These are phyloP conservation scores for Axinella damicornis DNA, from an alignment of 37 sponge, comb jelly and placozoan genomes.

Conservation along the genomic window DNA sequence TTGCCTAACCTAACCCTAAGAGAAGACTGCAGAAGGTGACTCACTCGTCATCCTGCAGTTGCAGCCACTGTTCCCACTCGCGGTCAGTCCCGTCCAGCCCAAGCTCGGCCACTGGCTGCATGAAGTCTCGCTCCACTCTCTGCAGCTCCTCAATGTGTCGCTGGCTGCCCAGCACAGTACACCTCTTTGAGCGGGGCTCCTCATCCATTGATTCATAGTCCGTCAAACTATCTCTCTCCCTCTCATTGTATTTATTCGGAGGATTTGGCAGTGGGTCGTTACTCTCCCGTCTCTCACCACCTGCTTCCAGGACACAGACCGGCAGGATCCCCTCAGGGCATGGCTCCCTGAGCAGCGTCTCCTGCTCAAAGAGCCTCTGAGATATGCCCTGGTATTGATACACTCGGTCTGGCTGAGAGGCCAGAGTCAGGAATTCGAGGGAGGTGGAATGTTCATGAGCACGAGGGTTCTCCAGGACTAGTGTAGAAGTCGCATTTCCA, in stretches of 20 bases:
- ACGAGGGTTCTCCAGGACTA: neutral
- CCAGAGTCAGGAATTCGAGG: too few species aligned
- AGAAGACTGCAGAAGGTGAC: too few species aligned
- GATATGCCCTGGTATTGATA: too few species aligned
- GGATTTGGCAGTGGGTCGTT: too few species aligned
- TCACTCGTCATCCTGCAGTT: conserved; percentile 11
- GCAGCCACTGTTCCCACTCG: conserved; percentile 38
- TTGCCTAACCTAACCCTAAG: too few species aligned
- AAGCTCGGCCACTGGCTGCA: conserved; percentile 5
- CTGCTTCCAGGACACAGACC: neutral
- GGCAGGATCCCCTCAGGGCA: too few species aligned
- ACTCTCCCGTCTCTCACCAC: neutral
- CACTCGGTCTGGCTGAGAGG: too few species aligned
- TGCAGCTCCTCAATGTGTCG: neutral
- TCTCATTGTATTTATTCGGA: neutral
- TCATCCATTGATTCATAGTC: conserved; percentile 10
- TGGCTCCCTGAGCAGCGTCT: too few species aligned
- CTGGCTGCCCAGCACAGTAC: neutral
- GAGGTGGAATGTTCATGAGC: neutral
- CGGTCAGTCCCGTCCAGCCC: conserved; percentile 13
- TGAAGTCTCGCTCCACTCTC: neutral
- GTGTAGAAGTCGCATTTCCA: neutral
- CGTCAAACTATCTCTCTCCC: neutral
- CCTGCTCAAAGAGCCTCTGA: too few species aligned
- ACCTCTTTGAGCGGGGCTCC: neutral